Evolutionary conservation across 1,140 invertebrate species (phyloP).

Genomic region (Belonocnema kinseyi): DNA sequence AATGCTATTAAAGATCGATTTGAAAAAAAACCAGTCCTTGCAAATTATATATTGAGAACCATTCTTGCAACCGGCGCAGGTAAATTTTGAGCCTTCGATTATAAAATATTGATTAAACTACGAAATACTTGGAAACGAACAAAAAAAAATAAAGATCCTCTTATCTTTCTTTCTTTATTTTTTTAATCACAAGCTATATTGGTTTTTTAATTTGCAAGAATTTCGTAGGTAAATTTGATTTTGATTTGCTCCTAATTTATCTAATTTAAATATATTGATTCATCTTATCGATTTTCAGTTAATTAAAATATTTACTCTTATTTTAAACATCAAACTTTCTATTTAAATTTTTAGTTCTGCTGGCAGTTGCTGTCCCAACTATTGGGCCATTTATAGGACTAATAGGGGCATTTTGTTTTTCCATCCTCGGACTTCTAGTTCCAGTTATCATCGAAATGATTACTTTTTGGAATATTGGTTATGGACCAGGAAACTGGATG

Average conservation of each 20-base stretch:
- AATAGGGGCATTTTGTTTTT: conserved; percentile 95
- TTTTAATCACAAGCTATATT: no score
- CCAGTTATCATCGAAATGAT: conserved; percentile 91
- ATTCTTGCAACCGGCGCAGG: conserved; percentile 77
- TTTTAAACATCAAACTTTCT: background rate
- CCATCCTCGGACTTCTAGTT: conserved; percentile 92
- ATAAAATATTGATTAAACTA: no score
- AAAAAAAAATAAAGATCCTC: no score
- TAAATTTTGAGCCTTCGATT: conserved; percentile 60
- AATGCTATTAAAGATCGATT: conserved; percentile 82
- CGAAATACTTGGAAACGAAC: no score
- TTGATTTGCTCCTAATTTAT: background rate
- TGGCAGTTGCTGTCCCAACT: conserved; percentile 90
- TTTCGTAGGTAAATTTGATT: no score
- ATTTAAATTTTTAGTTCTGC: conserved; percentile 78
- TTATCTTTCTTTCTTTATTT: no score
- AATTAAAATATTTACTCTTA: conserved; percentile 2
- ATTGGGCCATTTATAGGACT: conserved; percentile 93
- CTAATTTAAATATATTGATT: background rate
- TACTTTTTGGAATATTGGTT: conserved; percentile 84
- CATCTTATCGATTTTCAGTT: background rate
- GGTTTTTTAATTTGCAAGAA: no score
- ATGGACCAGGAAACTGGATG: conserved; percentile 81
- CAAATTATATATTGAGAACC: conserved; percentile 85
- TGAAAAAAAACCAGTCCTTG: conserved; percentile 78